phyloP scores from a whole-genome alignment of 2,113 vertebrate genomes.

The Dasypus novemcinctus region DNA sequence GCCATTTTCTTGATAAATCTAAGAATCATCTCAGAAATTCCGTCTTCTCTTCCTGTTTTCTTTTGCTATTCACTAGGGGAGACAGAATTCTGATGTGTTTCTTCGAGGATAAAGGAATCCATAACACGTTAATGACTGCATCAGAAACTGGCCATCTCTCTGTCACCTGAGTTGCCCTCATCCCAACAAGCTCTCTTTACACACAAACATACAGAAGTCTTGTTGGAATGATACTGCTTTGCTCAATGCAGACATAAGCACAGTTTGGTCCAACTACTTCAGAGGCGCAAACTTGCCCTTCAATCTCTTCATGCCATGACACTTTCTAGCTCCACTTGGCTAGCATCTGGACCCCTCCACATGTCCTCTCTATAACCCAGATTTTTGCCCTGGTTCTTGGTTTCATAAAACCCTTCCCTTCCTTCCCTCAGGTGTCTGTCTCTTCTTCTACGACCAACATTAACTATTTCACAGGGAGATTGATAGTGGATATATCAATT shows the following conservation, averaged over 20 bases:
- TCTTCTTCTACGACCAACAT: not conserved
- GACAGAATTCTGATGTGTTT: not conserved
- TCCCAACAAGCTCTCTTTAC: too few relatives aligned
- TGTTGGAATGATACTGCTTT: not conserved
- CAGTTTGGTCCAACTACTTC: rapidly evolving
- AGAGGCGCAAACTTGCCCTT: not conserved
- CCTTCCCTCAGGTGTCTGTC: not conserved
- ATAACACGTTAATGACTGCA: rapidly evolving
- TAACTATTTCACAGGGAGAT: not conserved
- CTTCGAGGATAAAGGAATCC: not conserved
- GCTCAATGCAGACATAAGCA: too few relatives aligned
- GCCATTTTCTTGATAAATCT: not conserved
- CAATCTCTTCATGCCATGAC: not conserved
- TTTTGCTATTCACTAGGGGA: not conserved
- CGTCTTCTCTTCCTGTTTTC: not conserved
- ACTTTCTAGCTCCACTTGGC: not conserved
- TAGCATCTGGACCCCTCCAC: not conserved
- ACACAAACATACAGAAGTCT: too few relatives aligned
- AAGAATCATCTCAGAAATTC: not conserved
- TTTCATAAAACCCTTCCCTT: too few relatives aligned
- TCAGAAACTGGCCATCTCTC: not conserved
- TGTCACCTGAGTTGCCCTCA: rapidly evolving
- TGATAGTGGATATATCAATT: not conserved
- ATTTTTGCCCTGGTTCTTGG: not conserved
- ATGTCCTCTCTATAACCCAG: not conserved